phyloP scores from a whole-genome alignment of 2,797 vertebrate species.

The Sebastolobus altivelis region DNA sequence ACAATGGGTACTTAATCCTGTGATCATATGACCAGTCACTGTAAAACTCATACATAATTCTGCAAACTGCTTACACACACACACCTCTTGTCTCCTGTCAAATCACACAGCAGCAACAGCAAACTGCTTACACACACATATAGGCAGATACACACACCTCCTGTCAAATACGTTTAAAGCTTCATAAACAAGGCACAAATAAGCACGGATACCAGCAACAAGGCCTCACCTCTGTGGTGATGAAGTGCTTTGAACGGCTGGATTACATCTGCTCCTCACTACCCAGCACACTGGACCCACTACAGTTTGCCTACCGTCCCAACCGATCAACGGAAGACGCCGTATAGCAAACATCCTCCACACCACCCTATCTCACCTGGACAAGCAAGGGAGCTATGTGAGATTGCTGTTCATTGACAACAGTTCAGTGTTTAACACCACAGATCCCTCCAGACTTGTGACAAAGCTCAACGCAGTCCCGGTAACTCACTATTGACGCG shows the following conservation, averaged over 20 bases:
- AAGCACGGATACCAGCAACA: conserved; percentile 46
- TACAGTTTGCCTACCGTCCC: neutral
- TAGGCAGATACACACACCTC: conserved; percentile 27
- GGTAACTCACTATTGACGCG: rapidly evolving
- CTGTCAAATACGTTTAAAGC: conserved; percentile 56
- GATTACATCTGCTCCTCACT: neutral
- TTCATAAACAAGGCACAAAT: conserved; percentile 59
- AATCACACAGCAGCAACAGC: conserved; percentile 9
- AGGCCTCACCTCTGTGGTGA: neutral
- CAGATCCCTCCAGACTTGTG: neutral
- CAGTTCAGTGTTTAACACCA: neutral
- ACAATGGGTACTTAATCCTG: conserved; percentile 33
- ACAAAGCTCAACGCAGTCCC: neutral
- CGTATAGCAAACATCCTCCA: neutral
- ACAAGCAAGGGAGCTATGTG: neutral
- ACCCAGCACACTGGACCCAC: neutral
- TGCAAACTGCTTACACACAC: conserved; percentile 8
- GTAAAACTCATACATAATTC: conserved; percentile 37
- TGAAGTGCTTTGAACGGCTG: neutral
- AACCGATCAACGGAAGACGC: neutral
- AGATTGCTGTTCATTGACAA: neutral
- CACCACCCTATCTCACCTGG: neutral
- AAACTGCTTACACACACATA: conserved; percentile 17
- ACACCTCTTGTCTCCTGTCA: neutral
- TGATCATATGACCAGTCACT: conserved; percentile 26